Evolutionary conservation across 2,113 vertebrate species (phyloP).

Genomic region (Isichthys henryi): DNA sequence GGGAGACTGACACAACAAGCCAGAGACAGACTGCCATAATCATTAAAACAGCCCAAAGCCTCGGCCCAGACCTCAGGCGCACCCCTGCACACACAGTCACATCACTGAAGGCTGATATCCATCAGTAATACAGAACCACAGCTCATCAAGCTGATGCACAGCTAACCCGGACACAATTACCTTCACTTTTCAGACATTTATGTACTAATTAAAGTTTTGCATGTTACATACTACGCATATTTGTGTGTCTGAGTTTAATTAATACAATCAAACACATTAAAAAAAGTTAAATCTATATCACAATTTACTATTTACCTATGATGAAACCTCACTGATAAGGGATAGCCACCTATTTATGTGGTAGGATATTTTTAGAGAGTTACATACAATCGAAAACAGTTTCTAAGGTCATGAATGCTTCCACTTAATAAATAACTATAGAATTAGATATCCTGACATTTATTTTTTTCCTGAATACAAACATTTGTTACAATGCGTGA

Average conservation of each 20-base stretch:
- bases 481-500: conserved; percentile 11
- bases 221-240: background rate
- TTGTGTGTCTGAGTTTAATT: background rate
- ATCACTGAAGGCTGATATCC: background rate
- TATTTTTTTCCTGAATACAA: conserved; percentile 22
- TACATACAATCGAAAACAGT: background rate
- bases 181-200: background rate
- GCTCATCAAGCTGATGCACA: background rate
- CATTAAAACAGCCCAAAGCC: conserved; percentile 69
- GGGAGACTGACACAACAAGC: conserved; percentile 56
- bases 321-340: background rate
- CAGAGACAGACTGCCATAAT: conserved; percentile 56
- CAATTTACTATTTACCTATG: background rate
- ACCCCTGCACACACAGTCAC: conserved; percentile 26
- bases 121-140: background rate
- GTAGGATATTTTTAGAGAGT: background rate
- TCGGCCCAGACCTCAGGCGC: conserved; percentile 29
- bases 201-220: background rate
- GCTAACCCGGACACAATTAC: background rate
- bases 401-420: background rate
- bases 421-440: background rate
- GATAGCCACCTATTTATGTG: background rate
- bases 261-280: background rate
- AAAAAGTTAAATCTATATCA: background rate
- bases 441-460: conserved; percentile 34